Evolutionary conservation across 2,888 invertebrate species (phyloP).

Genomic region (Pristionchus entomophagus): DNA sequence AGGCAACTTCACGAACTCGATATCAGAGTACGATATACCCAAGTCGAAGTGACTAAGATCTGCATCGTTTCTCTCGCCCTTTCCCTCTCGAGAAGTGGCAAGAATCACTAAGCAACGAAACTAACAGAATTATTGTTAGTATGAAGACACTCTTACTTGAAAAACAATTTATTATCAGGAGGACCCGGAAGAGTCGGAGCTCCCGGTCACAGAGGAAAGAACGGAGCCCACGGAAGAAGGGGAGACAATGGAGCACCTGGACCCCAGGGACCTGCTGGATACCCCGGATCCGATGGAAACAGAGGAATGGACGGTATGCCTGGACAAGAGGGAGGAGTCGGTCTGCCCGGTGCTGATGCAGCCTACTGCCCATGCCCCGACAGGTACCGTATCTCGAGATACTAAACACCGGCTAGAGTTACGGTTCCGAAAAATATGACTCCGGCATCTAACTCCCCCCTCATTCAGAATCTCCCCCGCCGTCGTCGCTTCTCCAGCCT

Average conservation of each 20-base stretch:
- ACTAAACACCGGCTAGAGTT: not conserved
- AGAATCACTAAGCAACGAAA: too few species aligned
- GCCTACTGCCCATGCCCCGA: constrained; percentile 39
- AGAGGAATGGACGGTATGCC: constrained; percentile 62
- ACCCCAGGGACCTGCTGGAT: not conserved
- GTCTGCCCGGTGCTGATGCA: constrained; percentile 55
- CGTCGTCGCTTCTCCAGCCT: not conserved
- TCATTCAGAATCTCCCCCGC: not conserved
- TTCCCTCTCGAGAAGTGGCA: too few species aligned
- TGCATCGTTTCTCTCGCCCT: not conserved
- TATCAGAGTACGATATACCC: too few species aligned
- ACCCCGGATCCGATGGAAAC: constrained; percentile 59
- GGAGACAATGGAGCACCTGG: constrained; percentile 27
- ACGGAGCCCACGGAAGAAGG: not conserved
- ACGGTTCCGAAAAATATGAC: too few species aligned
- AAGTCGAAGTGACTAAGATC: too few species aligned
- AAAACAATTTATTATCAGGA: constrained; percentile 60
- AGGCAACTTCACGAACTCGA: too few species aligned
- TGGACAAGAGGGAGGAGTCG: constrained; percentile 61
- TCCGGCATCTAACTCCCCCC: not conserved
- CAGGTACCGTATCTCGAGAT: not conserved
- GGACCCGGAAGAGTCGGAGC: constrained; percentile 61
- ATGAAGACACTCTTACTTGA: too few species aligned
- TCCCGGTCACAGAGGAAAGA: constrained; percentile 53
- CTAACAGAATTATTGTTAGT: too few species aligned